Base-by-base conservation (phyloP, 1,140 invertebrate genomes). In the Rhopalosiphum padi region DNA sequence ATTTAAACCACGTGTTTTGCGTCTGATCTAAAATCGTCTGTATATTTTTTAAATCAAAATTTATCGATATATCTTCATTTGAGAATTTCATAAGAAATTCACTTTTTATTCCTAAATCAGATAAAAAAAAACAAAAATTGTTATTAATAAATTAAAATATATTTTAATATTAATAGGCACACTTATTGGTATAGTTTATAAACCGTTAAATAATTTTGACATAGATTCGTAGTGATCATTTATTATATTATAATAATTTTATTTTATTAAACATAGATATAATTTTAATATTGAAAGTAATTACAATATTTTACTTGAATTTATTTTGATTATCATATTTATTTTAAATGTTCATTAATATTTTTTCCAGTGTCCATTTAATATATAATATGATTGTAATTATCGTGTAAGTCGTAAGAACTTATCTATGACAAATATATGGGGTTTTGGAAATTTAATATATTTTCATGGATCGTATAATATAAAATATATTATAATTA, bases 31-130 rank as follows among this genome's bases (percentile, higher is more conserved):
- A 18, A 6, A n/a, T 51, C 5, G 86, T 5, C 4, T 77, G 60
- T 77, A 43, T 43, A 35, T 91, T 46, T 37, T 51, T 30, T 37
- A 35, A 18, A 37, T 83, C 21, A 91, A 91, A 91, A 51, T 46
- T 51, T 4, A 83, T 83, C 43, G 90, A 91, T 82, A 91, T 91
- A 48, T 91, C 90, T 83, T 82, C 77, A 1, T 11, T 77, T 25
- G 90, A 91, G 1, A 91, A 22, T 37, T 22, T 91, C 18, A 3
- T 51, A 18, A 91, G 46, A 51, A 91, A 82, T 91, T 91, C 90
- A 37, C 21, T 82, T n/a, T 91, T 91, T 1, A 37, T 48, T 35
- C 53, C 90, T 91, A 46, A 46, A 46, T 89, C 5, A 1, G 5
- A 48, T 35, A 11, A 2, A 87, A 2, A 87, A 48, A 48, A 21